These are phyloP conservation scores for Fragum fragum DNA, from an alignment of 2,888 invertebrate species.

Conservation along the genomic window DNA sequence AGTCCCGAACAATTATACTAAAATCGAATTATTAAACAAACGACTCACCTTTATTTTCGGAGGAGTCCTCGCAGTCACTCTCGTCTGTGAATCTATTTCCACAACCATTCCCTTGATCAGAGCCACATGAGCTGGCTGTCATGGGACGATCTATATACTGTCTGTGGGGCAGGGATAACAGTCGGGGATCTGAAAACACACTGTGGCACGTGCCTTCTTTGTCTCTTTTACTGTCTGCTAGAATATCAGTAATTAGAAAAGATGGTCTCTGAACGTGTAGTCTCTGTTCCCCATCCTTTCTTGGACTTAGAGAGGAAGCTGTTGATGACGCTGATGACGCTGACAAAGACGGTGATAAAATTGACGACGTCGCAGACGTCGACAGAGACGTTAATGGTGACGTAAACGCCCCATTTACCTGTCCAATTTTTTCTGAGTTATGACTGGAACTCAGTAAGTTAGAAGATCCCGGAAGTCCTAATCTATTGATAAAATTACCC, in stretches of 20 bases:
- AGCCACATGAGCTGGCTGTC: slow-evolving; percentile 61
- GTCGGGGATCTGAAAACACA: slow-evolving; percentile 57
- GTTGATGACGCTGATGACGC: slow-evolving; percentile 4
- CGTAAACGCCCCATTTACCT: background rate
- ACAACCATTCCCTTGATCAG: slow-evolving; percentile 46
- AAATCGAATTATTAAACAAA: too few relatives aligned
- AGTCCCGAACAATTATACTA: too few relatives aligned
- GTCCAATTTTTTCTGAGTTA: background rate
- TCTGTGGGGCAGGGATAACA: slow-evolving; percentile 56
- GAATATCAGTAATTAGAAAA: slow-evolving; percentile 73
- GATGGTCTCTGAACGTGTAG: slow-evolving; percentile 59
- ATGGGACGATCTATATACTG: slow-evolving; percentile 60
- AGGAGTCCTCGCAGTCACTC: slow-evolving; percentile 53
- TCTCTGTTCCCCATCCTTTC: slow-evolving; percentile 49
- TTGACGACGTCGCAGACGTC: background rate
- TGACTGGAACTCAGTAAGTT: slow-evolving; percentile 10
- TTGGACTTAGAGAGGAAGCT: slow-evolving; percentile 8
- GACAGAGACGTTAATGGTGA: background rate
- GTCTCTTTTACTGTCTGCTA: slow-evolving; percentile 55
- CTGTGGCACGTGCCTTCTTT: slow-evolving; percentile 39
- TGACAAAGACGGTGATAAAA: background rate
- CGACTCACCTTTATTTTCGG: slow-evolving; percentile 49
- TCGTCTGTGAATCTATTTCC: slow-evolving; percentile 45
- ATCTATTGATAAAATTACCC: slow-evolving; percentile 33
- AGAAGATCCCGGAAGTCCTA: slow-evolving; percentile 32